Percentiles rank a stretch among this genome's conserved stretches.
These are phyloP conservation scores for Austrolebias charrua DNA, from an alignment of 2,797 vertebrate genomes.

Conservation along the genomic window DNA sequence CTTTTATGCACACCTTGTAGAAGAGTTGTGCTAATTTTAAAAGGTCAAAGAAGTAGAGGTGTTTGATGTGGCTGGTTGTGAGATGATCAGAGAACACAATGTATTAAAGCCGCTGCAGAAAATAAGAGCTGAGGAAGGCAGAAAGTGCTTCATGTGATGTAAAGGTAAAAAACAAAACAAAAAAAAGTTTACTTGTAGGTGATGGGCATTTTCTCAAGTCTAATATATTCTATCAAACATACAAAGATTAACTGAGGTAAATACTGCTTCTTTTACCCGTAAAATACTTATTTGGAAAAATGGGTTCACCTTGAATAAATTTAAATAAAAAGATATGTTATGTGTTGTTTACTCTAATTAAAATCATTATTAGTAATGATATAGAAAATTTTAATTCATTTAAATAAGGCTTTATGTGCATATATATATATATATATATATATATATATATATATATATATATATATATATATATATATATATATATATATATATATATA, in stretches of 20 bases:
- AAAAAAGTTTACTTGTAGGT: not conserved
- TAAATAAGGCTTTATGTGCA: no score
- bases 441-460: no score
- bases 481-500: no score
- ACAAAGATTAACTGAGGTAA: not conserved
- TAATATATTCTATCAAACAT: constrained; percentile 14
- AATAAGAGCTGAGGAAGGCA: constrained; percentile 11
- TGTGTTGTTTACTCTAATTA: not conserved
- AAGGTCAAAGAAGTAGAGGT: constrained; percentile 25
- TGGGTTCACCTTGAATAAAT: no score
- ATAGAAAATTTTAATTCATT: no score
- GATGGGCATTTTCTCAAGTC: constrained; percentile 22
- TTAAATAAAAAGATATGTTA: constrained; percentile 9
- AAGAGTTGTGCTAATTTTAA: constrained; percentile 25
- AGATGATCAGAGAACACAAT: constrained; percentile 40
- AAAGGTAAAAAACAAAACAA: not conserved
- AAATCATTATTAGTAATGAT: no score
- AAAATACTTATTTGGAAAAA: no score
- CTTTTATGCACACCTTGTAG: constrained; percentile 19
- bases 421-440: no score
- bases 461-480: no score
- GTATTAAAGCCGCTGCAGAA: constrained; percentile 33
- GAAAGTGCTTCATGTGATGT: constrained; percentile 2
- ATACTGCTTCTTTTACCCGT: not conserved
- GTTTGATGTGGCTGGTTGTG: constrained; percentile 37